Evolutionary conservation across 2,797 vertebrate genomes (phyloP).

Genomic region (Molothrus ater): DNA sequence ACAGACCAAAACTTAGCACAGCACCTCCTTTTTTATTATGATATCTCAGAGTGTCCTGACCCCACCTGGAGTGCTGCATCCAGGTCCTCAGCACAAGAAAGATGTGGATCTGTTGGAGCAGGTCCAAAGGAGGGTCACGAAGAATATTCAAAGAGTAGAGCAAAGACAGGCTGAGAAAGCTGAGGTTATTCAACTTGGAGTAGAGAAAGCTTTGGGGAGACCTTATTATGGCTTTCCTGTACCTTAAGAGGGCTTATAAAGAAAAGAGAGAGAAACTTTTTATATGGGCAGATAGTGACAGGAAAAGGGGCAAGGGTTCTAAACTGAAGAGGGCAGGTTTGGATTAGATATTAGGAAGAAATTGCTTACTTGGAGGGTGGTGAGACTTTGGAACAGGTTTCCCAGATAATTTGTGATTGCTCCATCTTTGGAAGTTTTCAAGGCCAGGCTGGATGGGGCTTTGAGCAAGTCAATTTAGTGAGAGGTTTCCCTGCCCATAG

Average conservation of each 20-base stretch:
- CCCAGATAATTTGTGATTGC: neutral
- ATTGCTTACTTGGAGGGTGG: neutral
- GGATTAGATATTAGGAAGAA: neutral
- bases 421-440: neutral
- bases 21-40: neutral
- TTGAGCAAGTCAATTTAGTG: neutral
- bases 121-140: accelerated
- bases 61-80: neutral
- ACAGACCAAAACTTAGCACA: neutral
- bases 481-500: neutral
- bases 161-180: neutral
- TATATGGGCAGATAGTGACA: neutral
- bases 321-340: neutral
- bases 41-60: neutral
- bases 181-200: neutral
- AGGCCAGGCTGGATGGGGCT: neutral
- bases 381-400: neutral
- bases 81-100: neutral
- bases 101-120: neutral
- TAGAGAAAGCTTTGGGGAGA: neutral
- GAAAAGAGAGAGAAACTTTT: neutral
- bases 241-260: neutral
- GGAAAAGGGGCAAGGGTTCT: neutral
- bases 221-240: neutral
- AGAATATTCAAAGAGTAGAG: neutral